phyloP scores from a whole-genome alignment of 2,797 vertebrate species.

The Sphenopsis melanotis region DNA sequence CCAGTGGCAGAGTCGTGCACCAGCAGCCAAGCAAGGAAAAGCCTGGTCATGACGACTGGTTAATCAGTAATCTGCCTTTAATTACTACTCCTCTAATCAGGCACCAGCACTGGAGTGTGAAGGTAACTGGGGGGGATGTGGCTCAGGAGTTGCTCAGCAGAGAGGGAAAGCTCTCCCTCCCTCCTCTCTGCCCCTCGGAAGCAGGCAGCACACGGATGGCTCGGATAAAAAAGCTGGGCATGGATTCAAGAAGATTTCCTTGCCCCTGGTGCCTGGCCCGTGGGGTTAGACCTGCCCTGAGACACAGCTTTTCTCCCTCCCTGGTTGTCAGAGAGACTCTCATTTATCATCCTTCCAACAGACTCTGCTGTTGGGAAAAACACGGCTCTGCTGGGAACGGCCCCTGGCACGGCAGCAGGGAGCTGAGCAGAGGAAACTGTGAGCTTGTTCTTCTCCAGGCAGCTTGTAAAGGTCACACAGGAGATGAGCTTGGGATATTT shows the following conservation, averaged over 20 bases:
- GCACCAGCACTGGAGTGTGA: not conserved
- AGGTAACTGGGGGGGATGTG: not conserved
- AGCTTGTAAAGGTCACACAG: not conserved
- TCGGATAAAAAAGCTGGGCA: not conserved
- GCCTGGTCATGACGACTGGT: not conserved
- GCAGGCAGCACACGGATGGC: not conserved
- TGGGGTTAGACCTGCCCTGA: not conserved
- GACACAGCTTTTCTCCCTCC: not conserved
- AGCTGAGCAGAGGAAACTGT: not conserved
- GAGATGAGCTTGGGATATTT: not conserved
- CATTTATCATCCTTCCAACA: not conserved
- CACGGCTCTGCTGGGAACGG: not conserved
- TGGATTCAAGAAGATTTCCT: not conserved
- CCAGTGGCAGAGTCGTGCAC: not conserved
- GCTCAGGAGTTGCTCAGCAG: not conserved
- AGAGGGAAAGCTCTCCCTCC: not conserved
- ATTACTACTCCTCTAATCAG: not conserved
- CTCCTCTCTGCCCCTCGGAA: not conserved
- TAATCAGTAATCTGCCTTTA: constrained; percentile 30
- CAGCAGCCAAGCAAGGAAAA: not conserved
- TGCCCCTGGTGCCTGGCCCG: not conserved
- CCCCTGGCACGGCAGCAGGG: not conserved
- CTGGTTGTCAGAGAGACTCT: not conserved
- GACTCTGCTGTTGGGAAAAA: not conserved
- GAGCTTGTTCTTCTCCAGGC: not conserved